phyloP scores from a whole-genome alignment of 2,888 invertebrate genomes.

The Halictus quadricinctus region DNA sequence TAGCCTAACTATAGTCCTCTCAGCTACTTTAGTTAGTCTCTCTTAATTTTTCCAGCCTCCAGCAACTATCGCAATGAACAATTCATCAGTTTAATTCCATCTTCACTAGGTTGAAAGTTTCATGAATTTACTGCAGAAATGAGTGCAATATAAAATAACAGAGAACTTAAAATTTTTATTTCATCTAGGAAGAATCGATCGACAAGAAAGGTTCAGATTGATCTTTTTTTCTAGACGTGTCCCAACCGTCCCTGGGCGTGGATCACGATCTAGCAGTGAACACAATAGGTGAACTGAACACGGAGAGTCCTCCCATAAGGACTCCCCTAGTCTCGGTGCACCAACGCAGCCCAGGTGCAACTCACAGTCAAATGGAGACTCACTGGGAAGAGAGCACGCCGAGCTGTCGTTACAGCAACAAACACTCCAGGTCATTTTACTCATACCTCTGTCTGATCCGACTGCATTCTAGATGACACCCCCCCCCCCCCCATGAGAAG shows the following conservation, averaged over 20 bases:
- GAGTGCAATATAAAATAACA: no score
- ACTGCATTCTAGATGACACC: slow-evolving; percentile 33
- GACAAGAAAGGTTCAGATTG: not conserved
- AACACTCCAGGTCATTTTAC: slow-evolving; percentile 76
- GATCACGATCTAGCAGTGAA: slow-evolving; percentile 84
- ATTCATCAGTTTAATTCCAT: no score
- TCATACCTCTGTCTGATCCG: slow-evolving; percentile 16
- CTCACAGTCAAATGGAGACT: slow-evolving; percentile 83
- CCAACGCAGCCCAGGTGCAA: slow-evolving; percentile 75
- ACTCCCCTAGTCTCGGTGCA: slow-evolving; percentile 73
- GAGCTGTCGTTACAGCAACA: slow-evolving; percentile 73
- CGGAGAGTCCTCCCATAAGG: slow-evolving; percentile 76
- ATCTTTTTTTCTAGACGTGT: slow-evolving; percentile 84
- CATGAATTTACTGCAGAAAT: no score
- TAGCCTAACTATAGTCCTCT: slow-evolving; percentile 67
- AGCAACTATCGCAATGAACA: no score
- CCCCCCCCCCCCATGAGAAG: slow-evolving; percentile 13
- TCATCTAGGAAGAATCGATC: not conserved
- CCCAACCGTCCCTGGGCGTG: slow-evolving; percentile 89
- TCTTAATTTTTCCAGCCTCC: no score
- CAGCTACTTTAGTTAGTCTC: not conserved
- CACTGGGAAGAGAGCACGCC: slow-evolving; percentile 88
- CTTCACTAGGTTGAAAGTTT: no score
- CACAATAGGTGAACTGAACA: slow-evolving; percentile 67
- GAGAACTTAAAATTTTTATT: no score